Percentiles rank a stretch among this genome's conserved stretches.
phyloP scores from a whole-genome alignment of 1,140 invertebrate species.

The Theocolax elegans region DNA sequence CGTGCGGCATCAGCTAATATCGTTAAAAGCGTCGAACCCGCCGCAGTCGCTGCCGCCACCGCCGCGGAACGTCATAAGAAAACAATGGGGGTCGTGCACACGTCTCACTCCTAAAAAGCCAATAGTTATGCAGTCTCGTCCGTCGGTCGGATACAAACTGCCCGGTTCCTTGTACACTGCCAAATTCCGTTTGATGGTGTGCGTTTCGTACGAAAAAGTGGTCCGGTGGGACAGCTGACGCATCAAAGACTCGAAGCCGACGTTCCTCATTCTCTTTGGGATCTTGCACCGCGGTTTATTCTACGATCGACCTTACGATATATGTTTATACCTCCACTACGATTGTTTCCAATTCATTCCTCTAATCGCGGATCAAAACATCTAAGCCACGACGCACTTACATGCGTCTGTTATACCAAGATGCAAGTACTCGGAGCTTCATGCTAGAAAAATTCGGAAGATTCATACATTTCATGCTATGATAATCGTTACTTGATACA shows the following conservation, averaged over 20 bases:
- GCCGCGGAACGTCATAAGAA: constrained; percentile 8
- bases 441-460: too few species aligned
- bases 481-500: too few species aligned
- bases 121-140: constrained; percentile 12
- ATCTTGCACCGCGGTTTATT: not conserved
- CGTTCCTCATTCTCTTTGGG: not conserved
- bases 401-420: too few species aligned
- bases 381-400: too few species aligned
- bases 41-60: too few species aligned
- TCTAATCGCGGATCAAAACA: too few species aligned
- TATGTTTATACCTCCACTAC: too few species aligned
- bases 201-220: constrained; percentile 46
- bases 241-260: constrained; percentile 55
- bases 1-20: constrained; percentile 10
- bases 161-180: constrained; percentile 14
- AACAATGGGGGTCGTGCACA: constrained; percentile 13
- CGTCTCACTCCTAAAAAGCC: constrained; percentile 9
- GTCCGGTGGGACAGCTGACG: constrained; percentile 54
- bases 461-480: too few species aligned
- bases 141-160: constrained; percentile 8
- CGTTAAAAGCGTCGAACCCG: constrained; percentile 14
- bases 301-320: constrained; percentile 52
- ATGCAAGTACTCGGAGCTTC: too few species aligned
- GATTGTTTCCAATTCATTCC: too few species aligned
- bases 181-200: constrained; percentile 33